These are phyloP conservation scores for Periplaneta americana DNA, from an alignment of 1,140 invertebrate species.

Conservation along the genomic window DNA sequence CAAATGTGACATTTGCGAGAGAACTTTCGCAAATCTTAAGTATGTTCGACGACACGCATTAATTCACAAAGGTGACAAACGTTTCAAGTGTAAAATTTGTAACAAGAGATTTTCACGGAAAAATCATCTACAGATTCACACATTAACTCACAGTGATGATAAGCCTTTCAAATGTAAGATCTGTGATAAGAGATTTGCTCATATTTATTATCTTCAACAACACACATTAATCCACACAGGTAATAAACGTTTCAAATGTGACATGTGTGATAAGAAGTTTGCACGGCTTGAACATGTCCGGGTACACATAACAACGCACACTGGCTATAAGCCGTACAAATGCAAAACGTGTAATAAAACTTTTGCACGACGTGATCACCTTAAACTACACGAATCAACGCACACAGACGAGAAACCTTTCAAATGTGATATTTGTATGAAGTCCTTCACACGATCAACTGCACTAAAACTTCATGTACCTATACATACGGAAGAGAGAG, in stretches of 20 bases:
- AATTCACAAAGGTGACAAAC: constrained; percentile 29
- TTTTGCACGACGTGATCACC: constrained; percentile 28
- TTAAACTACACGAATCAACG: constrained; percentile 16
- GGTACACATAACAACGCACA: constrained; percentile 38
- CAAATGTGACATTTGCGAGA: constrained; percentile 41
- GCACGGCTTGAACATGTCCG: constrained; percentile 44
- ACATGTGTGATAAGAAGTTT: constrained; percentile 39
- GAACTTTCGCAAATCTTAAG: constrained; percentile 36
- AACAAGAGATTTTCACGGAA: constrained; percentile 35
- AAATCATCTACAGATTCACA: constrained; percentile 5
- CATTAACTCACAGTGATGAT: constrained; percentile 41
- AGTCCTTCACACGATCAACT: constrained; percentile 24
- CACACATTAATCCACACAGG: constrained; percentile 40
- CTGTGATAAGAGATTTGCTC: neutral
- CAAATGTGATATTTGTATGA: constrained; percentile 23
- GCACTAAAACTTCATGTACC: too few species aligned
- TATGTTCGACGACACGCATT: constrained; percentile 1
- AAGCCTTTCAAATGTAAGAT: constrained; percentile 21
- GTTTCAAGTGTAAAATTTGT: constrained; percentile 37
- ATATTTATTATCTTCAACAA: neutral
- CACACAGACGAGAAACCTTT: constrained; percentile 19
- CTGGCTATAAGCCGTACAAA: constrained; percentile 25
- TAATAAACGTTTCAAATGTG: constrained; percentile 43
- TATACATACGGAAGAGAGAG: too few species aligned
- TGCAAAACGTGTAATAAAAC: constrained; percentile 32